phyloP scores from a whole-genome alignment of 2,888 invertebrate genomes.

The Ditylenchus weischeri region DNA sequence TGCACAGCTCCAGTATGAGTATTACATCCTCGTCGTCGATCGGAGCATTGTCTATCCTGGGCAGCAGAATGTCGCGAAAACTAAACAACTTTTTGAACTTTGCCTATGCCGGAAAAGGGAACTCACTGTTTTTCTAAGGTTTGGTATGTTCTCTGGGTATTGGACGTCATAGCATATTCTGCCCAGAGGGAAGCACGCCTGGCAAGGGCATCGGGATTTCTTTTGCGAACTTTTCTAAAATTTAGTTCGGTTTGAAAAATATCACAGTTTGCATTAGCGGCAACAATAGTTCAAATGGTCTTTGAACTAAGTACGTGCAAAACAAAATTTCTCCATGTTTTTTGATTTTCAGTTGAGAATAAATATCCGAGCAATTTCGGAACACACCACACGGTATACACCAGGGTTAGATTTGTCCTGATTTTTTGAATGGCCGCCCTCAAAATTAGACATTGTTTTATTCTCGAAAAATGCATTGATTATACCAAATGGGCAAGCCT shows the following conservation, averaged over 20 bases:
- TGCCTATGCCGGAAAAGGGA: not conserved
- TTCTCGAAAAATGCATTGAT: no score
- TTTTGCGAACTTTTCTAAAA: constrained; percentile 3
- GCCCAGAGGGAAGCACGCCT: not conserved
- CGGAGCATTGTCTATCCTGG: constrained; percentile 3
- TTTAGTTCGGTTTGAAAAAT: not conserved
- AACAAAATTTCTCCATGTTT: no score
- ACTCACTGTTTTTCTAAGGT: not conserved
- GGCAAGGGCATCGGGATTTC: not conserved
- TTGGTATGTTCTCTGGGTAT: not conserved
- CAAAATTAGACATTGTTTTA: no score
- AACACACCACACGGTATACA: no score
- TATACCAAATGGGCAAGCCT: no score
- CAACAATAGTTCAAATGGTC: no score
- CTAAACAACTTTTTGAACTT: not conserved
- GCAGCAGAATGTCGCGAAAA: constrained; percentile 6
- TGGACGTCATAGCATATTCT: constrained; percentile 1
- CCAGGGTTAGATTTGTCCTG: no score
- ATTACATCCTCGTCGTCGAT: not conserved
- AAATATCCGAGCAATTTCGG: no score
- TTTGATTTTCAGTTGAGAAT: no score
- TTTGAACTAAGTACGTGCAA: no score
- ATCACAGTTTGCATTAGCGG: no score
- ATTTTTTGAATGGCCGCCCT: no score
- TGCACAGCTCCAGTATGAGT: not conserved